Evolutionary conservation across 2,888 invertebrate species (phyloP).

Genomic region (Caenorhabditis angaria): DNA sequence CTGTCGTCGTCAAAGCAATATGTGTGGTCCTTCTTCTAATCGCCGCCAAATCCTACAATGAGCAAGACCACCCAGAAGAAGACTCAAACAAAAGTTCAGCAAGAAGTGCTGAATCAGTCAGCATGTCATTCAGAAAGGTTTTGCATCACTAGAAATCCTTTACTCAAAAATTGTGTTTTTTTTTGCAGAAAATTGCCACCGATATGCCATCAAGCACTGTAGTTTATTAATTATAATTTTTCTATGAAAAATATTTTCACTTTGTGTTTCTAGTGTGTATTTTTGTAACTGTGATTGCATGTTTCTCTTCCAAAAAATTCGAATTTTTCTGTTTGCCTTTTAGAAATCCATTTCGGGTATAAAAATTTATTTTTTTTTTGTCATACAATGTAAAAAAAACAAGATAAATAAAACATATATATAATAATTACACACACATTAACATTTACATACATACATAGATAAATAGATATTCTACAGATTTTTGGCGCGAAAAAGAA

Average conservation of each 20-base stretch:
- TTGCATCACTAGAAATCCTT: too few relatives aligned
- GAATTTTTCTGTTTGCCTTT: too few relatives aligned
- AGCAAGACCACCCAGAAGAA: conserved; percentile 8
- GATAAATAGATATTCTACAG: too few relatives aligned
- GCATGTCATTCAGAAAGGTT: conserved; percentile 7
- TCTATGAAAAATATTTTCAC: not conserved
- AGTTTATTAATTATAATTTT: not conserved
- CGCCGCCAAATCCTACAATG: conserved; percentile 35
- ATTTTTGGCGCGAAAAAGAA: not conserved
- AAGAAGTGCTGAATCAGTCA: not conserved
- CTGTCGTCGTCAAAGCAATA: conserved; percentile 34
- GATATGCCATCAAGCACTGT: not conserved
- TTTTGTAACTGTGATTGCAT: not conserved
- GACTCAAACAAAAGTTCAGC: not conserved
- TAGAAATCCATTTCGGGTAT: too few relatives aligned
- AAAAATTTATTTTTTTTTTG: too few relatives aligned
- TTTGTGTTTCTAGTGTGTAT: not conserved
- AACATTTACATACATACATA: too few relatives aligned
- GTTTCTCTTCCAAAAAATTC: too few relatives aligned
- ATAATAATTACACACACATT: too few relatives aligned
- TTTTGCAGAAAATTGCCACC: not conserved
- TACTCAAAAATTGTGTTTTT: too few relatives aligned
- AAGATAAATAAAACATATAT: too few relatives aligned
- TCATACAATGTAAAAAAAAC: too few relatives aligned
- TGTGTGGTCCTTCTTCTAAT: conserved; percentile 30